Evolutionary conservation across 1,140 invertebrate genomes (phyloP).

Genomic region (Lasioglossum albipes): DNA sequence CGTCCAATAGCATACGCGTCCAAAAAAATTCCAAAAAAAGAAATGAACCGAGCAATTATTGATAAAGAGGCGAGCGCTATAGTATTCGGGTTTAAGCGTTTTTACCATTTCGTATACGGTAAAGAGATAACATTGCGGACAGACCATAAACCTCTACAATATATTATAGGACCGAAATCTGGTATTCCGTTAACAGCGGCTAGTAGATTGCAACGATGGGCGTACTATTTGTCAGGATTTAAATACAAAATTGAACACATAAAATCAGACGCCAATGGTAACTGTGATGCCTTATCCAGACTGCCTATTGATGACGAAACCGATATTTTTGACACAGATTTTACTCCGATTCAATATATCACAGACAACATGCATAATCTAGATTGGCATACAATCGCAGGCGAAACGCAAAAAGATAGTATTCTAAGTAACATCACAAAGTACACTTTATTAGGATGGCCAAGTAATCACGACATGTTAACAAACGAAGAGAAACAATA

Average conservation of each 20-base stretch:
- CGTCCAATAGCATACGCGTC: conserved; percentile 78
- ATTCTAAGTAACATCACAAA: no score
- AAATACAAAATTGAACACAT: conserved; percentile 27
- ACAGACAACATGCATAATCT: no score
- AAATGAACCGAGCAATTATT: conserved; percentile 79
- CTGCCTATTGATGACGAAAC: conserved; percentile 24
- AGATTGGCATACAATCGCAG: no score
- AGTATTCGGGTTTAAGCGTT: not conserved
- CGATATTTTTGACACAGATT: no score
- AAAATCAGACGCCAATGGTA: conserved; percentile 7
- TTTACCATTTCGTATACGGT: not conserved
- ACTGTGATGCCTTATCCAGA: conserved; percentile 42
- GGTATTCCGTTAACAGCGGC: not conserved
- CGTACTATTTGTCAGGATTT: conserved; percentile 25
- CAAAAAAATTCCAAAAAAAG: conserved; percentile 72
- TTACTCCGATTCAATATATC: no score
- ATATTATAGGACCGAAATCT: not conserved
- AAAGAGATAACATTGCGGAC: not conserved
- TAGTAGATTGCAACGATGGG: not conserved
- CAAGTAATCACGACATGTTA: no score
- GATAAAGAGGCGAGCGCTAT: conserved; percentile 80
- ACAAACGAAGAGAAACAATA: no score
- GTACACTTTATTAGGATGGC: no score
- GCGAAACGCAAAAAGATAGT: no score
- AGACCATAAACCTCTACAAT: not conserved